Base-by-base conservation (phyloP, 2,797 vertebrate species). In the Chelon auratus region DNA sequence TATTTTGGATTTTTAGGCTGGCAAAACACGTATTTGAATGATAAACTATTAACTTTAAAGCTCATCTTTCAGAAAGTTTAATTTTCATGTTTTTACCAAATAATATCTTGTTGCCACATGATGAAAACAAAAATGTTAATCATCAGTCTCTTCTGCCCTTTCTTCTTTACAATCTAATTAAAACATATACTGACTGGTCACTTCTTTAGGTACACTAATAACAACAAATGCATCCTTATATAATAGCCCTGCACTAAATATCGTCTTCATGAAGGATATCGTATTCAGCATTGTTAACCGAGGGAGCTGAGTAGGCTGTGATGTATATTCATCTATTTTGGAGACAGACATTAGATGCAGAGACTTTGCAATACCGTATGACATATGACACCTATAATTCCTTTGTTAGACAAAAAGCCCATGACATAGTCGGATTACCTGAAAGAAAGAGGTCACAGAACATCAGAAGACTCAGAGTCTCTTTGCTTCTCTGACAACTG, bases 401-500 rank as follows among this genome's bases (percentile, higher is more conserved):
- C 55, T 80, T 77, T 81, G 68, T 72, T 66, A 20, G 43, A 78
- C 60, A 80, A 10, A 72, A 67, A 61, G 55, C 9, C 20, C 9
- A 2, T 30, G 67, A 63, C 61, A 73, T 18, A 60, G 78, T 79
- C 66, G 74, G 68, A 75, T 77, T 54, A 77, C 67, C 61, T 53
- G 56, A 66, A 26, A 54, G 36, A 33, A 65, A 66, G 56, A 22
- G 42, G 43, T 76, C 55, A 68, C 40, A 12, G 9, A 53, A 57
- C 58, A 61, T 72, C 45, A 54, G 48, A 62, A 69, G 60, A 40
- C 15, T 43, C 24, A 3, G 24, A 26, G 58, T 60, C 83, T 75
- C 80, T 84, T 76, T 74, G 22, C 55, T 90, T 78, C 78, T 82
- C 80, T 80, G 71, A 52, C 20, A 64, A 67, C 82, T 77, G 70